Conservation (phyloP, 2,888 invertebrate species). For the Octodonta nipae region DNA sequence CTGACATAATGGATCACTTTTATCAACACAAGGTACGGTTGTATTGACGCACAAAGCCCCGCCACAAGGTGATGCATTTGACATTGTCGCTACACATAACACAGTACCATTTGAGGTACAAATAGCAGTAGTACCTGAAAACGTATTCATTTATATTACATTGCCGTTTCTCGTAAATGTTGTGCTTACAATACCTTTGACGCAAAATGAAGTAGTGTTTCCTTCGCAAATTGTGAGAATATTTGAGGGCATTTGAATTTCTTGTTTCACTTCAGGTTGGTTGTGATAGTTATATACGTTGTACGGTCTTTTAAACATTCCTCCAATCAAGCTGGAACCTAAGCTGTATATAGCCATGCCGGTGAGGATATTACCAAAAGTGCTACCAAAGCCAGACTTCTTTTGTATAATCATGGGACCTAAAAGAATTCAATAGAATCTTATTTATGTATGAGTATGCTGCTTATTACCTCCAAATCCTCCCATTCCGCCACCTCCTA, state of each 20-base stretch:
- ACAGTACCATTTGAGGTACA: slow-evolving; percentile 29
- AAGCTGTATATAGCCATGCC: slow-evolving; percentile 22
- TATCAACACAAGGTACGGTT: slow-evolving; percentile 22
- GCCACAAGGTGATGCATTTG: slow-evolving; percentile 23
- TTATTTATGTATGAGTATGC: not conserved
- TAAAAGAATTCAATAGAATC: not conserved
- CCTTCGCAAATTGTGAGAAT: slow-evolving; percentile 26
- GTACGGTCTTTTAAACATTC: slow-evolving; percentile 18
- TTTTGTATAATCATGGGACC: slow-evolving; percentile 10
- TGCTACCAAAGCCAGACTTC: slow-evolving; percentile 23
- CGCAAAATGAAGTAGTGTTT: slow-evolving; percentile 26
- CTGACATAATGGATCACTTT: slow-evolving; percentile 21
- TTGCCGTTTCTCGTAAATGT: not conserved
- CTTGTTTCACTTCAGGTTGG: slow-evolving; percentile 23
- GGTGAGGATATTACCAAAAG: slow-evolving; percentile 27
- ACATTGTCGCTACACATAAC: slow-evolving; percentile 26
- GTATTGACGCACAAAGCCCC: slow-evolving; percentile 23
- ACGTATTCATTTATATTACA: not conserved
- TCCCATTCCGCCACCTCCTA: slow-evolving; percentile 8
- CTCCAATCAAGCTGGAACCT: slow-evolving; percentile 11
- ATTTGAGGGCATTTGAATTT: slow-evolving; percentile 28
- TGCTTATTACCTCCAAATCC: slow-evolving; percentile 11
- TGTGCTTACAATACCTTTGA: slow-evolving; percentile 16
- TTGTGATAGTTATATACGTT: slow-evolving; percentile 30
- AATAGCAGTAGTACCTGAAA: slow-evolving; percentile 21